Evolutionary conservation across 1,140 invertebrate genomes (phyloP).

Genomic region (Marisa cornuarietis): DNA sequence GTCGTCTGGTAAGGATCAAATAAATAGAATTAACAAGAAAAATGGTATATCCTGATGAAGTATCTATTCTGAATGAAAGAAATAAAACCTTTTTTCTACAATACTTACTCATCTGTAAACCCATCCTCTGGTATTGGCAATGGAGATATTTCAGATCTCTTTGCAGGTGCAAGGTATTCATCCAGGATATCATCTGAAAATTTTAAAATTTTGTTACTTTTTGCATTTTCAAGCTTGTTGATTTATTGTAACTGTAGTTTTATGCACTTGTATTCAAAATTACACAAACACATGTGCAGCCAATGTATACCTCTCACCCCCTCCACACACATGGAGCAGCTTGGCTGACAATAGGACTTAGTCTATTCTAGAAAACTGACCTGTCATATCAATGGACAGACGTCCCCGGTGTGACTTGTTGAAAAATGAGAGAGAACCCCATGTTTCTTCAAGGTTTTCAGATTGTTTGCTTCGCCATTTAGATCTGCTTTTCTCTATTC

Average conservation of each 20-base stretch:
- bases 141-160: constrained; percentile 32
- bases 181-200: constrained; percentile 56
- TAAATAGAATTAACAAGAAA: too few species aligned
- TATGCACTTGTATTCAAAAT: too few species aligned
- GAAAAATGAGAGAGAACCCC: constrained; percentile 64
- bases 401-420: constrained; percentile 62
- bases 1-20: too few species aligned
- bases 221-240: too few species aligned
- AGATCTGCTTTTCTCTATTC: constrained; percentile 54
- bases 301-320: too few species aligned
- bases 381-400: constrained; percentile 62
- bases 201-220: too few species aligned
- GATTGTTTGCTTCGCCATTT: constrained; percentile 50
- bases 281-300: too few species aligned
- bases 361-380: constrained; percentile 32
- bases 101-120: constrained; percentile 31
- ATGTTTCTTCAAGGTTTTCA: constrained; percentile 60
- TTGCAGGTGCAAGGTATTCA: constrained; percentile 48
- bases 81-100: not conserved
- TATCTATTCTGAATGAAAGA: too few species aligned
- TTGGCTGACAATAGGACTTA: not conserved
- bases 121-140: constrained; percentile 30
- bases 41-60: too few species aligned
- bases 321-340: not conserved
- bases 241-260: too few species aligned